A percentile compares a stretch with the other conserved stretches of the same genome.
phyloP scores from a whole-genome alignment of 1,140 invertebrate genomes.

The Galleria mellonella region DNA sequence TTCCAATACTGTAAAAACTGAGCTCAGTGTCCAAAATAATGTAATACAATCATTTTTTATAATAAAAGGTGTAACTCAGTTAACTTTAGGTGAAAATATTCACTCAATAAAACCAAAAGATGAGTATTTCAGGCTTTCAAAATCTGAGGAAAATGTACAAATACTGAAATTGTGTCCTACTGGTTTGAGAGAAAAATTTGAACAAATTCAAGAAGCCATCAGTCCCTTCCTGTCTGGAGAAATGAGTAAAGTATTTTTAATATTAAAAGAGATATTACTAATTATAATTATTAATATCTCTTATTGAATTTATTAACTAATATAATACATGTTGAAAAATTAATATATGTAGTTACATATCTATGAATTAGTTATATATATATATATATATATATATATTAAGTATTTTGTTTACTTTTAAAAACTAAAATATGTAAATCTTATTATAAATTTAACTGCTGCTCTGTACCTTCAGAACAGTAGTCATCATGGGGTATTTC shows the following conservation, averaged over 20 bases:
- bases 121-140: conserved; percentile 30
- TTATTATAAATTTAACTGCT: too few relatives aligned
- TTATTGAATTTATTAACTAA: too few relatives aligned
- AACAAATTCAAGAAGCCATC: conserved; percentile 58
- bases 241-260: conserved; percentile 45
- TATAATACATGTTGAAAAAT: too few relatives aligned
- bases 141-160: conserved; percentile 6
- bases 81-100: conserved; percentile 56
- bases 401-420: too few relatives aligned
- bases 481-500: too few relatives aligned
- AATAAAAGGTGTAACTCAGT: conserved; percentile 60
- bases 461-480: too few relatives aligned
- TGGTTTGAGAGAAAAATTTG: conserved; percentile 55
- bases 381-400: too few relatives aligned
- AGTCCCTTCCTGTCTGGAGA: conserved; percentile 59
- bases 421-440: too few relatives aligned
- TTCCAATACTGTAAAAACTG: neutral
- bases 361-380: too few relatives aligned
- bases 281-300: neutral
- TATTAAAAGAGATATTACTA: too few relatives aligned
- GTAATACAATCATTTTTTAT: conserved; percentile 51
- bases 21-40: conserved; percentile 6
- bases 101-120: conserved; percentile 57
- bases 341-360: too few relatives aligned
- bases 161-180: conserved; percentile 44